Evolutionary conservation across 92 coral and sea anemone genomes (phyloP).

Genomic region (Meandrina meandrites): DNA sequence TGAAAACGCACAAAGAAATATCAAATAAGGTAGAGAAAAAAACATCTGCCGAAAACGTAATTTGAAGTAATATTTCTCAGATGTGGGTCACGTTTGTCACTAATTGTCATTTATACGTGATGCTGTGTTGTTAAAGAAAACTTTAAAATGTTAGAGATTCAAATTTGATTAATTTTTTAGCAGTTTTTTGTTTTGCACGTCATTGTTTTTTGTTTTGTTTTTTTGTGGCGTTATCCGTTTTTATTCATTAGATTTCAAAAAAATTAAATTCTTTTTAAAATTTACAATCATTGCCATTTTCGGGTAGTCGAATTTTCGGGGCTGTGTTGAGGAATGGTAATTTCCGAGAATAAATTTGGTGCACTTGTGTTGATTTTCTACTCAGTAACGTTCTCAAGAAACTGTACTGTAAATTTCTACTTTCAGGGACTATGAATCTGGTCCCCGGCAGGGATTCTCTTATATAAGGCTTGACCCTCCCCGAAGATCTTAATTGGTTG

Average conservation of each 20-base stretch:
- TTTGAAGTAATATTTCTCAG: neutral
- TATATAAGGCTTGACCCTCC: too few species aligned
- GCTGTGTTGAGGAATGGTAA: too few species aligned
- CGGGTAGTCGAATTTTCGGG: too few species aligned
- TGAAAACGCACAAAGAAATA: neutral
- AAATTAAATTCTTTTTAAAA: too few species aligned
- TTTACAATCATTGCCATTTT: too few species aligned
- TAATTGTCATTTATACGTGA: neutral
- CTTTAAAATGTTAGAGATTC: neutral
- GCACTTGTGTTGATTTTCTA: too few species aligned
- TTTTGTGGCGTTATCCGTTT: neutral
- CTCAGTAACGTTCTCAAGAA: too few species aligned
- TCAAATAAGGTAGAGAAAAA: neutral
- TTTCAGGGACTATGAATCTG: too few species aligned
- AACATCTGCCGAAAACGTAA: neutral
- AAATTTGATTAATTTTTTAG: neutral
- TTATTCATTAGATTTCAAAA: neutral
- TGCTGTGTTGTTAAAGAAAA: neutral
- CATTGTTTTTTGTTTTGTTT: neutral
- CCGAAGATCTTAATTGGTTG: too few species aligned
- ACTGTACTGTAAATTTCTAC: too few species aligned
- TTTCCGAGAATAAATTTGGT: too few species aligned
- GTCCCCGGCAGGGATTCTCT: too few species aligned
- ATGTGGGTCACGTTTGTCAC: neutral
- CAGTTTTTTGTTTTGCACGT: neutral